These are phyloP conservation scores for Chauna torquata DNA, from an alignment of 2,113 vertebrate species.

Conservation along the genomic window DNA sequence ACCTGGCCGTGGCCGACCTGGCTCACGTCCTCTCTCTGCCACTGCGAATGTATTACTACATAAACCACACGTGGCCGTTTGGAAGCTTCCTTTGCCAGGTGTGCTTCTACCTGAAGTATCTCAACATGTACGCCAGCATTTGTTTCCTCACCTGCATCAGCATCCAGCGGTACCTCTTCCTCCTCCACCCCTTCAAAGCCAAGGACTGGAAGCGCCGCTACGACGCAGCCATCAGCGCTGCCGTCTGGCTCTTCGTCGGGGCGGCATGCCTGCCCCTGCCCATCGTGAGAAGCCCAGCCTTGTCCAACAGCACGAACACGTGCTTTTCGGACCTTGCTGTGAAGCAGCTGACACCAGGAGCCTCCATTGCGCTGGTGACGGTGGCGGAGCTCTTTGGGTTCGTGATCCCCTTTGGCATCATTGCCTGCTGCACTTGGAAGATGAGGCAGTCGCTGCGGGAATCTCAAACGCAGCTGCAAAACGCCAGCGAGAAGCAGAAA, in stretches of 20 bases:
- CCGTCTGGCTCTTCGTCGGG: constrained; percentile 82
- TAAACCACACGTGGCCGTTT: constrained; percentile 83
- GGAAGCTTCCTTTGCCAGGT: constrained; percentile 80
- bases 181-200: constrained; percentile 82
- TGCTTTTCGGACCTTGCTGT: constrained; percentile 89
- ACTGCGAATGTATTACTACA: constrained; percentile 85
- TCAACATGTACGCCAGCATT: constrained; percentile 93
- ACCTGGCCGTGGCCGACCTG: constrained; percentile 86
- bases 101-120: constrained; percentile 91
- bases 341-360: constrained; percentile 39
- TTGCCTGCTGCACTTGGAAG: constrained; percentile 81
- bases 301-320: constrained; percentile 31
- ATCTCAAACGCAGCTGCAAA: not conserved
- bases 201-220: constrained; percentile 85
- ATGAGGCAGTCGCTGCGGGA: constrained; percentile 78
- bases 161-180: constrained; percentile 85
- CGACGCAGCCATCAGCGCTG: constrained; percentile 76
- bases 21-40: constrained; percentile 86
- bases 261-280: constrained; percentile 83
- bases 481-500: constrained; percentile 73
- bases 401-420: constrained; percentile 79
- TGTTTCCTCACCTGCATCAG: constrained; percentile 89
- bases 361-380: constrained; percentile 73
- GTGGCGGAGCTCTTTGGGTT: constrained; percentile 86
- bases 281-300: constrained; percentile 74